Percentiles rank a stretch among this genome's conserved stretches.
Conservation (phyloP, 2,888 invertebrate species). For the Athalia rosae region DNA sequence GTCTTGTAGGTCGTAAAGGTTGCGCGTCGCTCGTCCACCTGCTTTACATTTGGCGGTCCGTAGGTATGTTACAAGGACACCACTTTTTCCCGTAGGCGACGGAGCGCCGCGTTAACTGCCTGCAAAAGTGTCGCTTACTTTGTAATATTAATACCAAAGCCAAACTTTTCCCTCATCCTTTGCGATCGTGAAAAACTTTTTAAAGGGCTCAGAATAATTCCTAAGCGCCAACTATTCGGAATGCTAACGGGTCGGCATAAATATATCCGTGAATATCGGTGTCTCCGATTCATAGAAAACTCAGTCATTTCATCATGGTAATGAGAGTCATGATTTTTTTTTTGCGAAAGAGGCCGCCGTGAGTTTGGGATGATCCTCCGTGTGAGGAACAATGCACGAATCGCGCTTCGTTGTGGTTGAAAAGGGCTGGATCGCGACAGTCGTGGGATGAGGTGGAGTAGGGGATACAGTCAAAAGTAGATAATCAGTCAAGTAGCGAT, state of each 20-base stretch:
- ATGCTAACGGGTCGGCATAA: too few species aligned
- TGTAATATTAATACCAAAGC: slow-evolving; percentile 35
- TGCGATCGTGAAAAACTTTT: slow-evolving; percentile 22
- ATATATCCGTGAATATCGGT: too few species aligned
- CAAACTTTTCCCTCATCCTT: slow-evolving; percentile 33
- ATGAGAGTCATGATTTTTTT: too few species aligned
- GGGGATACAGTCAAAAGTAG: slow-evolving; percentile 6
- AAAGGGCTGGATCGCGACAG: not conserved
- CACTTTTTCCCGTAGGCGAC: slow-evolving; percentile 29
- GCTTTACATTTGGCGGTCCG: slow-evolving; percentile 41
- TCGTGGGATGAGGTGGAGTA: not conserved
- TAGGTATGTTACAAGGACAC: not conserved
- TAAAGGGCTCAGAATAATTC: not conserved
- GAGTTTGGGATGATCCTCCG: too few species aligned
- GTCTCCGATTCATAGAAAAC: too few species aligned
- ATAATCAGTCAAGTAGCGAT: slow-evolving; percentile 26
- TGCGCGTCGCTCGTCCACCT: slow-evolving; percentile 39
- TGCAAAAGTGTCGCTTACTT: slow-evolving; percentile 43
- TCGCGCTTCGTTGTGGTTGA: not conserved
- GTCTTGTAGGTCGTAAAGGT: slow-evolving; percentile 45
- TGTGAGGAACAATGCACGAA: not conserved
- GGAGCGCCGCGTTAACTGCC: slow-evolving; percentile 39
- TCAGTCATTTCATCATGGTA: too few species aligned
- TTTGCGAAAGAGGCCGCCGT: too few species aligned
- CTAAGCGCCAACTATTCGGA: too few species aligned